Evolutionary conservation across 2,797 vertebrate genomes (phyloP).

Genomic region (Limosa lapponica): DNA sequence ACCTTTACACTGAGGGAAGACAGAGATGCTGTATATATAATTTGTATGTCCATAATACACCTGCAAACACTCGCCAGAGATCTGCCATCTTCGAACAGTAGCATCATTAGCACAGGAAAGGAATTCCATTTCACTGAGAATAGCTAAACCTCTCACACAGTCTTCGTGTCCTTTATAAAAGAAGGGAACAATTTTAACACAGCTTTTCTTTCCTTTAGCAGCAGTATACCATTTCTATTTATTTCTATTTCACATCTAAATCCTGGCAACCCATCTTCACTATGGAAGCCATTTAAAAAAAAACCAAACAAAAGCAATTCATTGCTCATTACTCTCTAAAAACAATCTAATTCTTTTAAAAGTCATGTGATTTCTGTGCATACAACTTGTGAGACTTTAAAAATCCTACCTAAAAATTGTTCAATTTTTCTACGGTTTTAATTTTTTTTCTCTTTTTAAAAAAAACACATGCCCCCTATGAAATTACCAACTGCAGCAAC

Average conservation of each 20-base stretch:
- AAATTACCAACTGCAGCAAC: not conserved
- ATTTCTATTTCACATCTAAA: not conserved
- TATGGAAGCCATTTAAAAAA: not conserved
- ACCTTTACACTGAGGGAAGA: constrained; percentile 93
- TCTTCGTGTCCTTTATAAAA: constrained; percentile 90
- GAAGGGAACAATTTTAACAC: not conserved
- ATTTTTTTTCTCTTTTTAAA: not conserved
- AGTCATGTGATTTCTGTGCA: not conserved
- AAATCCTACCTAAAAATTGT: not conserved
- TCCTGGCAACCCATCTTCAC: not conserved
- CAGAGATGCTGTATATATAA: constrained; percentile 94
- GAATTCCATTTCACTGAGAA: constrained; percentile 91
- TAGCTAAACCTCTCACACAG: constrained; percentile 93
- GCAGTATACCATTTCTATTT: not conserved
- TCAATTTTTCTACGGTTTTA: not conserved
- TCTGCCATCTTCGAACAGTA: constrained; percentile 92
- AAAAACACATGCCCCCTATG: not conserved
- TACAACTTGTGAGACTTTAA: not conserved
- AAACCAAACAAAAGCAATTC: not conserved
- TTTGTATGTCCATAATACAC: constrained; percentile 95
- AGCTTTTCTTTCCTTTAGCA: not conserved
- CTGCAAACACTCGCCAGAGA: constrained; percentile 92
- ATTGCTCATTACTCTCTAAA: not conserved
- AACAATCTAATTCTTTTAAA: not conserved
- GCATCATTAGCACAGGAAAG: constrained; percentile 97